Evolutionary conservation across 64 coral and sea anemone genomes (phyloP).

Genomic region (Montipora efflorescens): DNA sequence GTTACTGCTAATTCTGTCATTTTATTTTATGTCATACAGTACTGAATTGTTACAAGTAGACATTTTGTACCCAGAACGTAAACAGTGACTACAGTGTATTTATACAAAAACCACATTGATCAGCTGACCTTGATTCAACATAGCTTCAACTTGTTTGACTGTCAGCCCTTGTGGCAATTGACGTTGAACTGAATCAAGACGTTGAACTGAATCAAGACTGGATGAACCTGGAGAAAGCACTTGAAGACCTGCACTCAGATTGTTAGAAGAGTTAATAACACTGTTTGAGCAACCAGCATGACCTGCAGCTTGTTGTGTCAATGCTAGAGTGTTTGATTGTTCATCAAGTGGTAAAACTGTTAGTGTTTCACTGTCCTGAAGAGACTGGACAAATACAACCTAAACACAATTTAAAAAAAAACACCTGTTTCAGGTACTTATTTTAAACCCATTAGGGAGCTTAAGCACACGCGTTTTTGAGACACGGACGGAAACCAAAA

Average conservation of each 20-base stretch:
- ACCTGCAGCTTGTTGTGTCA: conserved; percentile 28
- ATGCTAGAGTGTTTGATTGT: conserved; percentile 59
- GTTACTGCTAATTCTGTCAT: no score
- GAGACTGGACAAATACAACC: conserved; percentile 95
- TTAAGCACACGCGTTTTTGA: no score
- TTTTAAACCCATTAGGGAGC: no score
- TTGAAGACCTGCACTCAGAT: conserved; percentile 74
- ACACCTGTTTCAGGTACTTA: no score
- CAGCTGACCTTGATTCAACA: conserved; percentile 73
- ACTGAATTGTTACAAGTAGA: no score
- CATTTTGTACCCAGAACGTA: no score
- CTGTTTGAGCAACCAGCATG: background rate
- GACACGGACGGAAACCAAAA: no score
- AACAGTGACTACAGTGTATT: background rate
- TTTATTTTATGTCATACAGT: no score
- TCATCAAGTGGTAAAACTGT: conserved; percentile 84
- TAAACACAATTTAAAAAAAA: background rate
- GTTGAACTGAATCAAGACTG: conserved; percentile 24
- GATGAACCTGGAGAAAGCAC: conserved; percentile 62
- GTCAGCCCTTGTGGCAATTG: conserved; percentile 45
- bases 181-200: conserved; percentile 22
- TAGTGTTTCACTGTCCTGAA: conserved; percentile 83
- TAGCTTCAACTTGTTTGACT: conserved; percentile 76
- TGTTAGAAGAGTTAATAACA: conserved; percentile 34
- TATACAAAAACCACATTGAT: background rate